Evolutionary conservation across 2,797 vertebrate species (phyloP).

Genomic region (Pantherophis alleghaniensis): DNA sequence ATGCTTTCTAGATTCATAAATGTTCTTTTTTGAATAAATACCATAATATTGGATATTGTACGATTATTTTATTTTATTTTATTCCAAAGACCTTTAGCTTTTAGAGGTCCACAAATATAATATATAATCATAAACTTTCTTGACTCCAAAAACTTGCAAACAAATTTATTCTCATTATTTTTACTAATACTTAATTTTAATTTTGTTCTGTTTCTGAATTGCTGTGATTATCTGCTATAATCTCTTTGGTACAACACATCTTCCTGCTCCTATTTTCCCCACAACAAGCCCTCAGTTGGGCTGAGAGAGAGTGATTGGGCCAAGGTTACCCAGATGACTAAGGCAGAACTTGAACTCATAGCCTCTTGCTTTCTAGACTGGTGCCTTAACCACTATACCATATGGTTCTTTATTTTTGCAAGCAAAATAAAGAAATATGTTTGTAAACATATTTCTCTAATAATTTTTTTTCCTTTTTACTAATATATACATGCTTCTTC

Average conservation of each 20-base stretch:
- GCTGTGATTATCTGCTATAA: not conserved
- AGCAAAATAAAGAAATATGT: not conserved
- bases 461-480: not conserved
- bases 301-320: no score
- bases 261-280: no score
- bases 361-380: not conserved
- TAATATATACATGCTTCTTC: not conserved
- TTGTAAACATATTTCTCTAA: not conserved
- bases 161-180: not conserved
- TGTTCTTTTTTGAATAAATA: not conserved
- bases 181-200: not conserved
- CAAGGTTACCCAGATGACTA: not conserved
- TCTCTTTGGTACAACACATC: not conserved
- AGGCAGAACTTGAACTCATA: not conserved
- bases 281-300: no score
- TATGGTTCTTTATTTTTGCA: not conserved
- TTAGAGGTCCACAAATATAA: conserved; percentile 62
- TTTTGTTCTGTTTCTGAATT: not conserved
- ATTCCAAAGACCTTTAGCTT: conserved; percentile 55
- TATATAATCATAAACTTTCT: conserved; percentile 41
- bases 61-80: conserved; percentile 33
- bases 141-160: conserved; percentile 59
- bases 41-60: not conserved
- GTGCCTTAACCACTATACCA: not conserved
- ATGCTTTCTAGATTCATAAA: no score